Conservation (phyloP, 2,113 vertebrate species). For the Gnathochromis pfefferi region DNA sequence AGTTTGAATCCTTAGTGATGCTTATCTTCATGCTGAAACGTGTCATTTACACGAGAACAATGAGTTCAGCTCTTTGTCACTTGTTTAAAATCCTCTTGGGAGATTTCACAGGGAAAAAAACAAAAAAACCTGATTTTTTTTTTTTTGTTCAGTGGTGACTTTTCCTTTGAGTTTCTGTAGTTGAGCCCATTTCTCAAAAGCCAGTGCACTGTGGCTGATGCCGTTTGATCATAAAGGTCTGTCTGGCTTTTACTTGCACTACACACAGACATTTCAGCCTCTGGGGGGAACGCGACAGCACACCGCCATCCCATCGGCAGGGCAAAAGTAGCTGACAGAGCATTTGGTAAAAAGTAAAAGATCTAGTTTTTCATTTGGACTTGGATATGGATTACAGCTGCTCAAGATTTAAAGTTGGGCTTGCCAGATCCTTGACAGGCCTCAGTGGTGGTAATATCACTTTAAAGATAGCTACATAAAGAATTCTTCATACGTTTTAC, state of each 20-base stretch:
- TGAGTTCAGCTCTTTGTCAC: not conserved
- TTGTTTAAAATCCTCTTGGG: not conserved
- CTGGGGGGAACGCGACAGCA: not conserved
- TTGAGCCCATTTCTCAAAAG: constrained; percentile 35
- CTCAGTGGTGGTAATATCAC: not conserved
- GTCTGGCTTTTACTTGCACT: constrained; percentile 29
- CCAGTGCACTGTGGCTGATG: constrained; percentile 21
- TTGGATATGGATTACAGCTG: not conserved
- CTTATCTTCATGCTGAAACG: not conserved
- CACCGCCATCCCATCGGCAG: not conserved
- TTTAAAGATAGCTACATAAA: constrained; percentile 17
- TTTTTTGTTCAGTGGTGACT: not conserved
- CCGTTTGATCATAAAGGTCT: constrained; percentile 49
- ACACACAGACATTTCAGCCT: constrained; percentile 17
- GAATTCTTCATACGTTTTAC: constrained; percentile 15
- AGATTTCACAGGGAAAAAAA: constrained; percentile 4
- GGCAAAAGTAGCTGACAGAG: constrained; percentile 9
- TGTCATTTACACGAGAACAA: not conserved
- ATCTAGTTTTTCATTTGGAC: constrained; percentile 2
- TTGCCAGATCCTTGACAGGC: constrained; percentile 5
- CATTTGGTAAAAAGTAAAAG: not conserved
- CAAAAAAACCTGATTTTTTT: rapidly evolving
- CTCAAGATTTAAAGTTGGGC: not conserved
- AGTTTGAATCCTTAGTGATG: not conserved
- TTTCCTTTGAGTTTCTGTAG: constrained; percentile 1